These are phyloP conservation scores for Axinella damicornis DNA, from an alignment of 37 sponge, comb jelly and placozoan species.

Conservation along the genomic window DNA sequence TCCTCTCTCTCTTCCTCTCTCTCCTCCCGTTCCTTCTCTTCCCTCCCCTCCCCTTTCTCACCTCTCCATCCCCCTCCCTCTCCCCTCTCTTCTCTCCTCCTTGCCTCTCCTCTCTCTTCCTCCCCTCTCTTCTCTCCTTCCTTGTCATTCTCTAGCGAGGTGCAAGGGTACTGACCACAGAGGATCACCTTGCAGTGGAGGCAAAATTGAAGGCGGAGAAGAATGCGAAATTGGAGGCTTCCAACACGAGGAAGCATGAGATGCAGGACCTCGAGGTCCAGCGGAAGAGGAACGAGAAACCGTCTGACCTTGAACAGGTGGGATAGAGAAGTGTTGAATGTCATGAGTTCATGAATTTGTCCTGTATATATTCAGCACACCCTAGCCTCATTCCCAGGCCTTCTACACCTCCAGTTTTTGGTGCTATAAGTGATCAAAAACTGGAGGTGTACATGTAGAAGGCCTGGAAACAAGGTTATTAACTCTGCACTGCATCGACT, in stretches of 20 bases:
- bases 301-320: slow-evolving; percentile 93
- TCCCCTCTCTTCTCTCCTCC: neutral
- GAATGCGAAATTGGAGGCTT: slow-evolving; percentile 65
- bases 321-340: too few relatives aligned
- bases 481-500: too few relatives aligned
- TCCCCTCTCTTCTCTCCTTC: neutral
- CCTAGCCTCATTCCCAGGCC: too few relatives aligned
- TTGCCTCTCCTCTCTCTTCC: neutral
- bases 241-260: slow-evolving; percentile 79
- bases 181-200: slow-evolving; percentile 46
- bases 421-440: too few relatives aligned
- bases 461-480: too few relatives aligned
- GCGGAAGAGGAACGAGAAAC: slow-evolving; percentile 85
- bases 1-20: too few relatives aligned
- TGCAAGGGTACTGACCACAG: slow-evolving; percentile 61
- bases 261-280: slow-evolving; percentile 83
- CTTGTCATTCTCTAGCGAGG: slow-evolving; percentile 9
- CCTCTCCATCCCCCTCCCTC: neutral
- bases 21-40: too few relatives aligned
- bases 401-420: too few relatives aligned
- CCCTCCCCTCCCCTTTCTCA: too few relatives aligned
- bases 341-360: too few relatives aligned
- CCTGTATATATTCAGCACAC: too few relatives aligned
- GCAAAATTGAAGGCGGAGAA: slow-evolving; percentile 47
- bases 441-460: too few relatives aligned